These are phyloP conservation scores for Diploscapter pachys DNA, from an alignment of 1,140 invertebrate species.

Conservation along the genomic window DNA sequence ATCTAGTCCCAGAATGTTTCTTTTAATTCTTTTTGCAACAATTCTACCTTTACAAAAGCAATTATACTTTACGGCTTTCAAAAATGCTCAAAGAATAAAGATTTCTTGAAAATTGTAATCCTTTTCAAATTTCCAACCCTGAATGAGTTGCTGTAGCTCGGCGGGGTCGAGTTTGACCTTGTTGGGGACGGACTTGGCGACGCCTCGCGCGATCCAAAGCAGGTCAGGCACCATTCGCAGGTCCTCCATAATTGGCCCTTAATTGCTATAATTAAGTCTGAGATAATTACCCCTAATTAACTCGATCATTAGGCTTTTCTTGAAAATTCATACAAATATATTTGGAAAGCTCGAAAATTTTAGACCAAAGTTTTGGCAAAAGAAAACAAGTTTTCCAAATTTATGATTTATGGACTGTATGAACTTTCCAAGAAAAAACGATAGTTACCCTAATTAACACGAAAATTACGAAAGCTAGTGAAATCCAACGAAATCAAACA, in stretches of 20 bases:
- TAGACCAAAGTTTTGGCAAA: no score
- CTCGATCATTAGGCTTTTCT: no score
- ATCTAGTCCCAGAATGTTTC: no score
- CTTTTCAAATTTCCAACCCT: conserved; percentile 11
- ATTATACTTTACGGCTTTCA: background rate
- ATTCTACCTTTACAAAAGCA: background rate
- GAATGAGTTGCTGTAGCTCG: conserved; percentile 24
- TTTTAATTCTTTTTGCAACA: background rate
- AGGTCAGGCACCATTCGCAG: conserved; percentile 33
- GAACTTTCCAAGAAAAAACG: no score
- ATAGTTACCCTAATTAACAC: no score
- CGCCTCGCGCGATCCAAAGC: conserved; percentile 36
- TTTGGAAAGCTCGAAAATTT: no score
- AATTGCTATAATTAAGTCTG: background rate
- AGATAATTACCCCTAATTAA: no score
- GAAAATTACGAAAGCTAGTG: no score
- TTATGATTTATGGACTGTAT: no score
- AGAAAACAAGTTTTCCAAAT: no score
- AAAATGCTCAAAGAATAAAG: background rate
- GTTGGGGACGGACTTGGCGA: conserved; percentile 34
- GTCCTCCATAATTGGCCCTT: conserved; percentile 20
- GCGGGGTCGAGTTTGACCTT: conserved; percentile 41
- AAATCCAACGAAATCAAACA: no score
- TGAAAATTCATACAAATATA: no score
- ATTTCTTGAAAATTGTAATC: background rate